Evolutionary conservation across 2,888 invertebrate species (phyloP).

Genomic region (Megaustenia siamemsis): DNA sequence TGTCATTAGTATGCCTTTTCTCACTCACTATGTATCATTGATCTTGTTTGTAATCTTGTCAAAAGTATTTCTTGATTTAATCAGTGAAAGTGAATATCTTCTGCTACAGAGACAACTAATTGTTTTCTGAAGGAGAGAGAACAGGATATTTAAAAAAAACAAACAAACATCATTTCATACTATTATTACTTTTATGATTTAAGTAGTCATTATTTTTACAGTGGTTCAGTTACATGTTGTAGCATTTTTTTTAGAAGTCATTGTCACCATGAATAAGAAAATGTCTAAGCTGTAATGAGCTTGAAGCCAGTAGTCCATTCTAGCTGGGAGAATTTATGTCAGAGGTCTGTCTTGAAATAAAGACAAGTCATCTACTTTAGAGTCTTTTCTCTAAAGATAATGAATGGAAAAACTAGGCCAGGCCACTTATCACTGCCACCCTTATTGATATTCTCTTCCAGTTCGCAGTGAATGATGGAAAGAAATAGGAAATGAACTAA

Average conservation of each 20-base stretch:
- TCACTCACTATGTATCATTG: too few species aligned
- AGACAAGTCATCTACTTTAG: slow-evolving; percentile 20
- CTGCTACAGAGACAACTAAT: too few species aligned
- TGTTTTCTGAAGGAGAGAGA: too few species aligned
- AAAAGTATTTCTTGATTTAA: too few species aligned
- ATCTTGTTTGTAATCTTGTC: too few species aligned
- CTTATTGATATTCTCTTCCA: slow-evolving; percentile 15
- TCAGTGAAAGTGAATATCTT: too few species aligned
- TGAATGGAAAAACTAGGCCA: background rate
- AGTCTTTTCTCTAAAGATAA: slow-evolving; percentile 10
- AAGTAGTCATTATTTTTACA: too few species aligned
- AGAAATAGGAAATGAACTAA: slow-evolving; percentile 20
- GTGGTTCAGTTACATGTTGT: background rate
- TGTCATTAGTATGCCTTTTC: too few species aligned
- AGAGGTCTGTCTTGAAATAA: slow-evolving; percentile 20
- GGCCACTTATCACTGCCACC: slow-evolving; percentile 21
- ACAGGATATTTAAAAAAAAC: too few species aligned
- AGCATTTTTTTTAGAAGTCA: background rate
- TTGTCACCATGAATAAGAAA: background rate
- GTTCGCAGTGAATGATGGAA: background rate
- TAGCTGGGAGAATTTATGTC: slow-evolving; percentile 12
- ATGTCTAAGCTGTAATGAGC: background rate
- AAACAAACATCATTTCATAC: too few species aligned
- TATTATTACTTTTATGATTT: too few species aligned
- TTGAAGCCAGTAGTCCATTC: background rate